These are phyloP conservation scores for Typhlichthys eigenmanni DNA, from an alignment of 2,797 vertebrate genomes.

Conservation along the genomic window DNA sequence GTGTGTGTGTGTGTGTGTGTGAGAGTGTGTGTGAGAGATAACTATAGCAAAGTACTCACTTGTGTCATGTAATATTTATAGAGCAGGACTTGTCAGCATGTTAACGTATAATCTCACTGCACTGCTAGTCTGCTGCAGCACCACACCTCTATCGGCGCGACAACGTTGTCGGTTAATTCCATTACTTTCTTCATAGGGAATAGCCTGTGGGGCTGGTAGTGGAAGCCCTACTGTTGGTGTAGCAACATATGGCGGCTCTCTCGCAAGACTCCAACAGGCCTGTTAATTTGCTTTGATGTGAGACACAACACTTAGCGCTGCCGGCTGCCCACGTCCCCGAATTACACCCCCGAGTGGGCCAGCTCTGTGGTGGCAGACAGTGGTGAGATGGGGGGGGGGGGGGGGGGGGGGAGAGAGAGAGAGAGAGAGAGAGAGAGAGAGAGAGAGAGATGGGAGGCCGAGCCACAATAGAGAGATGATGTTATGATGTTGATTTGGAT, in stretches of 20 bases:
- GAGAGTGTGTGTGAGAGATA: slow-evolving; percentile 39
- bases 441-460: no score
- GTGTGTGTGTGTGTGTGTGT: slow-evolving; percentile 13
- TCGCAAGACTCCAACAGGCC: slow-evolving; percentile 39
- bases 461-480: no score
- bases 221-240: slow-evolving; percentile 31
- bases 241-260: slow-evolving; percentile 49
- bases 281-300: slow-evolving; percentile 44
- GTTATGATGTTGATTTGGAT: no score
- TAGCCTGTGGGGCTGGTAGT: slow-evolving; percentile 11
- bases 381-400: slow-evolving; percentile 19
- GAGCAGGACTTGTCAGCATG: slow-evolving; percentile 27
- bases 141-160: no score
- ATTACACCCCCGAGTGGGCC: slow-evolving; percentile 48
- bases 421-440: slow-evolving; percentile 1
- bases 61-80: slow-evolving; percentile 65
- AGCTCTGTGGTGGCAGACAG: slow-evolving; percentile 63
- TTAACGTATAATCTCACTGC: background rate
- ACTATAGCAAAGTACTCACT: slow-evolving; percentile 47
- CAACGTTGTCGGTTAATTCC: no score
- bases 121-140: no score
- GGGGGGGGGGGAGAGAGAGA: background rate
- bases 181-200: no score
- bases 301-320: slow-evolving; percentile 48
- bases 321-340: slow-evolving; percentile 5